phyloP scores from a whole-genome alignment of 2,113 vertebrate genomes.

The Vidua chalybeata region DNA sequence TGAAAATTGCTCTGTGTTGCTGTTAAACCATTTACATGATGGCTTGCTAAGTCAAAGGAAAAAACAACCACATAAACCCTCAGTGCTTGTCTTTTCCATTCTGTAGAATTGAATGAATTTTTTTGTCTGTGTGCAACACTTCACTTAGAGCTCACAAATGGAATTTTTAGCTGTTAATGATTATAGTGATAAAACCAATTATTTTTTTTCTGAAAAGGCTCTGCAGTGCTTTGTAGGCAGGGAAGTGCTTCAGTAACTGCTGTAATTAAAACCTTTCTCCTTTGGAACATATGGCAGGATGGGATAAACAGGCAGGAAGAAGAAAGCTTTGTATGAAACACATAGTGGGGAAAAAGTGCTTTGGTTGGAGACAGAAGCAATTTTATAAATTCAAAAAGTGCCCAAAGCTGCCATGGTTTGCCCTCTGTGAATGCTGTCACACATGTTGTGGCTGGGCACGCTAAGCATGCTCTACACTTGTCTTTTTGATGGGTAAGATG shows the following conservation, averaged over 20 bases:
- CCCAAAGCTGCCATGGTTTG: neutral
- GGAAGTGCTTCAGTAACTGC: neutral
- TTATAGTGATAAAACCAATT: neutral
- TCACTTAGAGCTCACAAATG: neutral
- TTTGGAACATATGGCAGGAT: neutral
- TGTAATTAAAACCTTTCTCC: neutral
- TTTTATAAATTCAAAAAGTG: neutral
- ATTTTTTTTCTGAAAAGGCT: neutral
- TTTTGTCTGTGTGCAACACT: neutral
- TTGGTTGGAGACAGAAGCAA: fast-evolving
- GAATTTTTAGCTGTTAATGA: neutral
- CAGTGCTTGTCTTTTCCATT: neutral
- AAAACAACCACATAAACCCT: neutral
- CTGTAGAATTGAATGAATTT: neutral
- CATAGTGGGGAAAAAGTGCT: neutral
- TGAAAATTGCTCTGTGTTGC: neutral
- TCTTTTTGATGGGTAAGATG: neutral
- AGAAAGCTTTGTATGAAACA: neutral
- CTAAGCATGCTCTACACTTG: neutral
- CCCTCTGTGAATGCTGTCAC: neutral
- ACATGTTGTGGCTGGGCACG: neutral
- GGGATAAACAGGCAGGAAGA: neutral
- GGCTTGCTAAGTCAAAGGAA: neutral
- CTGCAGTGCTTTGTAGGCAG: neutral
- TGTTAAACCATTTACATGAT: neutral